A percentile compares a stretch with the other conserved stretches of the same genome.
Evolutionary conservation across 2,113 vertebrate species (phyloP).

Genomic region (Phyllopteryx taeniolatus): DNA sequence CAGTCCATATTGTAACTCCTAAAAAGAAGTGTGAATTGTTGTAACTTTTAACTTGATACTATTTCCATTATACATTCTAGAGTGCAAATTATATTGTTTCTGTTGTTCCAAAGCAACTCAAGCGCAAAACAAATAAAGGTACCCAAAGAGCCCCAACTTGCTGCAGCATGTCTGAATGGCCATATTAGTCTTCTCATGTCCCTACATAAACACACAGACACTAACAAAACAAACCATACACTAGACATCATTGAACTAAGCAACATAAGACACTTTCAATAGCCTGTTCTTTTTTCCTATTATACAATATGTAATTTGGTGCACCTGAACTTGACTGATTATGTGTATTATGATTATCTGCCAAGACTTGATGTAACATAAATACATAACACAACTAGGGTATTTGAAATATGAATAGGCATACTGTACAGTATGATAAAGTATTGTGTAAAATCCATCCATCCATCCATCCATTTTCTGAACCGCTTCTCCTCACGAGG

Average conservation of each 20-base stretch:
- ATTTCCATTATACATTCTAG: background rate
- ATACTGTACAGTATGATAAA: background rate
- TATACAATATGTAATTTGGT: slow-evolving; percentile 2
- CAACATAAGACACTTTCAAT: slow-evolving; percentile 17
- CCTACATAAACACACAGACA: slow-evolving; percentile 34
- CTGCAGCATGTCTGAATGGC: slow-evolving; percentile 17
- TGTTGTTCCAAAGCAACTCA: slow-evolving; percentile 1
- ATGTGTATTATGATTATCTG: background rate
- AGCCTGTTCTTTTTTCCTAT: slow-evolving; percentile 20
- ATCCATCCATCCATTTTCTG: no score
- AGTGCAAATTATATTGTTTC: background rate
- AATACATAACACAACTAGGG: background rate
- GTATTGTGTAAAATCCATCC: background rate
- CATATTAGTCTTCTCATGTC: slow-evolving; percentile 30
- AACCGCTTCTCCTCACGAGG: no score
- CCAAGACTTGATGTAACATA: background rate
- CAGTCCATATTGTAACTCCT: no score
- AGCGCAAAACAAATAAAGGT: slow-evolving; percentile 4
- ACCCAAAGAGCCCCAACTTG: slow-evolving; percentile 9
- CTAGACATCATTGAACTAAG: slow-evolving; percentile 11
- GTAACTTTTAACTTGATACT: background rate
- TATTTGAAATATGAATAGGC: background rate
- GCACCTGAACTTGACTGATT: background rate
- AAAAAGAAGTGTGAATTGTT: background rate
- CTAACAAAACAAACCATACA: slow-evolving; percentile 21